Evolutionary conservation across 1,140 invertebrate genomes (phyloP), one percentile per base, ranked within the genome.

Genomic region (Drosophila setifemur): DNA sequence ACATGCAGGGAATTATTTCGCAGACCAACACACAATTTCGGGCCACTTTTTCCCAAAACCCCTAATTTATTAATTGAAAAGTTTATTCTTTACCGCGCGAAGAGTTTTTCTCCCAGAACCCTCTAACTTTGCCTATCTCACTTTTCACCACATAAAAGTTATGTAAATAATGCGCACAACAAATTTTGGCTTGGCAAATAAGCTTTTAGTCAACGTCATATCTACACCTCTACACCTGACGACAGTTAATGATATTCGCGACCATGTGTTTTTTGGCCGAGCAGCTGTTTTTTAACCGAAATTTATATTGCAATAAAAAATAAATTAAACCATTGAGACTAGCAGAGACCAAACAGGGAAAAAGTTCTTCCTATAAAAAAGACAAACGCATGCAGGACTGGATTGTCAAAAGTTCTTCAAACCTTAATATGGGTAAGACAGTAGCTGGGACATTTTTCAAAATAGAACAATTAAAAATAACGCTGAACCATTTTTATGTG

Each of bases 41-140:
- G 50, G 55, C 26, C 58, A 69, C 37, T 52, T 75, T 44, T 39
- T 42, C 43, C 25, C 25, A 50, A 82, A 12, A 12, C 16, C 60
- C 55, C 53, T 64, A 64, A 76, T 82, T 82, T 79, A 79, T 74
- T 74, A 79, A 79, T 79, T 79, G 70, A 79, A 79, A 79, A 82
- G 67, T 73, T 82, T 55, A 61, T 69, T 76, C 73, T 74, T 55
- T 45, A 33, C 31, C 58, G 45, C 43, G 58, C 60, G 42, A 37
- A 55, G 39, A 18, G 39, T 52, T 64, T 50, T 40, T 28, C 26
- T 43, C 31, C 33, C 12, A 26, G 16, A 16, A 26, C 37, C 14
- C 11, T 6, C 5, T 6, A 35, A 26, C 42, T 54, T 60, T 53
- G n/a, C 23, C 4, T 2, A 35, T 16, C 9, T 47, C 29, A 25